Evolutionary conservation across 2,888 invertebrate species (phyloP), one percentile per base, ranked within the genome.

Genomic region (Andricus quercusramuli): DNA sequence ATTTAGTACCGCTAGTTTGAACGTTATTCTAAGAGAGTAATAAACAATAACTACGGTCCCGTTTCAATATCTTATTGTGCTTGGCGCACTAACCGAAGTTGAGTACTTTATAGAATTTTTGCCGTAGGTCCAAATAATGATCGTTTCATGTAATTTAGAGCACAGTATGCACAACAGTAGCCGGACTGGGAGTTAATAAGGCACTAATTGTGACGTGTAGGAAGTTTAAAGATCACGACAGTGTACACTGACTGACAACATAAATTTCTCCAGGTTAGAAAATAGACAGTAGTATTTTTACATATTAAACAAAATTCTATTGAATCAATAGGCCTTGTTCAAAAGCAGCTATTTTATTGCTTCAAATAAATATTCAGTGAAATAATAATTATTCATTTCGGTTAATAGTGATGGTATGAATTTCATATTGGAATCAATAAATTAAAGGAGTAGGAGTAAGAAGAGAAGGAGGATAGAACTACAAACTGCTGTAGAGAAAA

Each of bases 21-120:
- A 74, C 74, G 74, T 74, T 74, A 74, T 56, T 32, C 74, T 56
- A 74, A 74, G 74, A 74, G 74, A 74, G 74, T 74, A 74, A 74
- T 74, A 74, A 74, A 74, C 74, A 74, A 74, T 74, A 74, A 74
- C n/a, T 74, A 37, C 13, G n/a, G 56, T 56, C 56, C 51, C 51
- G 56, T 51, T 74, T 74, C 74, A 56, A 74, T 74, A 56, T 74
- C 74, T 74, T 56, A 56, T 74, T 74, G 56, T 74, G 11, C 13
- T 56, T 74, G n/a, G 51, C 25, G 11, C 56, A 51, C 51, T 56
- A 32, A 74, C 13, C 13, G 32, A 56, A 32, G 56, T 56, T 56
- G 29, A 74, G 32, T 74, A n/a, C 74, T 74, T 74, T 56, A 32
- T 32, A 74, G 11, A n/a, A 70, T 37, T 64, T 78, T 80, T 78